These are phyloP conservation scores for Augiades crinisus DNA, from an alignment of 2,888 invertebrate genomes.

Conservation along the genomic window DNA sequence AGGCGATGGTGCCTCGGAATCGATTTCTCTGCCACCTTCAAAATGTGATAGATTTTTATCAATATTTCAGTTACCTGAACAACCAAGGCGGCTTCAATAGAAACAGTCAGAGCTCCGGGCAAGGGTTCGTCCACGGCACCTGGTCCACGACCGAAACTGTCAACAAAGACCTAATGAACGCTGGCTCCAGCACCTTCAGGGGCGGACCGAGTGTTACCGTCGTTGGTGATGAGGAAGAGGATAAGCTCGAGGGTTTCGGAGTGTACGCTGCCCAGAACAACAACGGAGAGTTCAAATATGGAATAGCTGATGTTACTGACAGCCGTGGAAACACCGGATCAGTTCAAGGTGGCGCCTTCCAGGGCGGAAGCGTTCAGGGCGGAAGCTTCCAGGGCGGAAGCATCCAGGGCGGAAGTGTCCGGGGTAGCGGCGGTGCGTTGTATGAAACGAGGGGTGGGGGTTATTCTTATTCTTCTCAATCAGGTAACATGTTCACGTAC, in stretches of 20 bases:
- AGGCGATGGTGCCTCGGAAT: too few relatives aligned
- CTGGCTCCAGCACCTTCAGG: conserved; percentile 59
- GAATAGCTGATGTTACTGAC: conserved; percentile 61
- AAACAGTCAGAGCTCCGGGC: conserved; percentile 32
- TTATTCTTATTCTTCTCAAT: conserved; percentile 62
- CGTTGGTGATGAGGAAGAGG: conserved; percentile 66
- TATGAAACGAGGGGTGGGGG: conserved; percentile 42
- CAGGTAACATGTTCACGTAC: conserved; percentile 44
- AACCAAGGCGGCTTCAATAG: conserved; percentile 34
- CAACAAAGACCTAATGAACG: conserved; percentile 67
- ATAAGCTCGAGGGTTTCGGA: conserved; percentile 62
- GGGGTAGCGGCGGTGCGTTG: conserved; percentile 31
- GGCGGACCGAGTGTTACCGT: conserved; percentile 56
- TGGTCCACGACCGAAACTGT: conserved; percentile 76
- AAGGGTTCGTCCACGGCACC: conserved; percentile 61
- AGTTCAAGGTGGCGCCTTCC: conserved; percentile 32
- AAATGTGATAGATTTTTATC: too few relatives aligned
- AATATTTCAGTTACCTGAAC: conserved; percentile 45
- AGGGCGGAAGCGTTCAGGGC: conserved; percentile 34
- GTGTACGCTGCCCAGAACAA: conserved; percentile 60
- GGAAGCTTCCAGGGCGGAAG: conserved; percentile 26
- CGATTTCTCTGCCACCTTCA: too few relatives aligned
- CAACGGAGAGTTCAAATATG: conserved; percentile 66
- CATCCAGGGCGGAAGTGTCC: conserved; percentile 16
- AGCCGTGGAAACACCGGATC: conserved; percentile 35